Percentiles rank a stretch among this genome's conserved stretches.
These are phyloP conservation scores for Alligator sinensis DNA, from an alignment of 2,113 vertebrate species.

Conservation along the genomic window DNA sequence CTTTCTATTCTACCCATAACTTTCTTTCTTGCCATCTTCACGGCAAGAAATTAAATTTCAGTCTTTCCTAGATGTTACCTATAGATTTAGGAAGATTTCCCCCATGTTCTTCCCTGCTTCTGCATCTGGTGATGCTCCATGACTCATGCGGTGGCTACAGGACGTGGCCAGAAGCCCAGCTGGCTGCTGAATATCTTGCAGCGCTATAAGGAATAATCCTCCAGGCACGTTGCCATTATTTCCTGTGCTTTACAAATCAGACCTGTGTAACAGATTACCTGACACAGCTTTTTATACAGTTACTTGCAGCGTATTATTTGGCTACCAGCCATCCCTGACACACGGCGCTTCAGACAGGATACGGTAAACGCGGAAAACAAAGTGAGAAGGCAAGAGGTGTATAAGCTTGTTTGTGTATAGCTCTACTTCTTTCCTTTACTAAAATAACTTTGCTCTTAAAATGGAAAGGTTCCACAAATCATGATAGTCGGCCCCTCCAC, in stretches of 20 bases:
- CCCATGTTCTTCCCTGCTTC: neutral
- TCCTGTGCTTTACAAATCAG: neutral
- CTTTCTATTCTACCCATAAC: neutral
- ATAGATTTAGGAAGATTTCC: neutral
- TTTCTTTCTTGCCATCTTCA: neutral
- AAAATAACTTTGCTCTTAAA: neutral
- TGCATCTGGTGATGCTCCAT: neutral
- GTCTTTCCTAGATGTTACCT: neutral
- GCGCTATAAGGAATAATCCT: rapidly evolving
- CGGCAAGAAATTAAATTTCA: neutral
- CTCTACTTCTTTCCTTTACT: neutral
- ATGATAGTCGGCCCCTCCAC: neutral
- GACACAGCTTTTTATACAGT: neutral
- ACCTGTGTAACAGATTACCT: neutral
- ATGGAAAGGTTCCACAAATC: neutral
- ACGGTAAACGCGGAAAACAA: neutral
- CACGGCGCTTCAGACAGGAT: neutral
- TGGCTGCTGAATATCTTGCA: rapidly evolving
- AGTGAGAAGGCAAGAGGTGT: neutral
- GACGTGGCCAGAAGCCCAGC: neutral
- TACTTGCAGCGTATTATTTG: neutral
- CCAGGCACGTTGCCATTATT: rapidly evolving
- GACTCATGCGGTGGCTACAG: neutral
- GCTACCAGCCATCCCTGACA: neutral
- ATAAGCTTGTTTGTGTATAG: neutral